phyloP scores from a whole-genome alignment of 2,888 invertebrate genomes.

The Lobophora halterata region DNA sequence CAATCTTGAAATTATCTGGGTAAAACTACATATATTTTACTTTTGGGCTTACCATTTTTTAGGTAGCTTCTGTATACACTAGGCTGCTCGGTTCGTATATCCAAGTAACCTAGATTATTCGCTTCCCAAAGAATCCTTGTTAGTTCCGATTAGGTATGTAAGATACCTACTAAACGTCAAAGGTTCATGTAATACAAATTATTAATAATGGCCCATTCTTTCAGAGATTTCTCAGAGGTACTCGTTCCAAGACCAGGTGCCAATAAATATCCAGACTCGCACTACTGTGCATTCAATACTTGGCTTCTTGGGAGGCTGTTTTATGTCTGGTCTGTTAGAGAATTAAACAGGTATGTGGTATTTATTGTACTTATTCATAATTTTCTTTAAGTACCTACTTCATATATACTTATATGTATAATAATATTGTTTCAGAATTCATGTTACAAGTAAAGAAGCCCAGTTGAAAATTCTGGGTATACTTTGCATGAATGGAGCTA shows the following conservation, averaged over 20 bases:
- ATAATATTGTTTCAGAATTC: constrained; percentile 78
- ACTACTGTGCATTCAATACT: constrained; percentile 80
- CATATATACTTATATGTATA: no score
- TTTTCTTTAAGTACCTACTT: no score
- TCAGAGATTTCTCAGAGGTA: constrained; percentile 76
- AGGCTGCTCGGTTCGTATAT: no score
- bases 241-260: constrained; percentile 72
- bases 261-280: constrained; percentile 62
- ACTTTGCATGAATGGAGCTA: constrained; percentile 71
- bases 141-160: no score
- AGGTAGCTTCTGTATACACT: no score
- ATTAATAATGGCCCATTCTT: no score
- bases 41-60: no score
- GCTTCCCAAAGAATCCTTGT: background rate
- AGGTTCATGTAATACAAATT: no score
- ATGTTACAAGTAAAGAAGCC: constrained; percentile 73
- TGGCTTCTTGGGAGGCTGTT: constrained; percentile 86
- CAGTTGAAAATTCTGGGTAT: constrained; percentile 79
- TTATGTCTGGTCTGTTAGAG: constrained; percentile 80
- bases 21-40: constrained; percentile 33
- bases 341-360: constrained; percentile 64
- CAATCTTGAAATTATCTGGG: constrained; percentile 81
- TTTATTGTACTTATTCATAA: constrained; percentile 29
- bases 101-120: no score
- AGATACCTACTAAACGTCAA: no score